Evolutionary conservation across 2,113 vertebrate species (phyloP), one percentile per base, ranked within the genome.

Genomic region (Toxostoma redivivum): DNA sequence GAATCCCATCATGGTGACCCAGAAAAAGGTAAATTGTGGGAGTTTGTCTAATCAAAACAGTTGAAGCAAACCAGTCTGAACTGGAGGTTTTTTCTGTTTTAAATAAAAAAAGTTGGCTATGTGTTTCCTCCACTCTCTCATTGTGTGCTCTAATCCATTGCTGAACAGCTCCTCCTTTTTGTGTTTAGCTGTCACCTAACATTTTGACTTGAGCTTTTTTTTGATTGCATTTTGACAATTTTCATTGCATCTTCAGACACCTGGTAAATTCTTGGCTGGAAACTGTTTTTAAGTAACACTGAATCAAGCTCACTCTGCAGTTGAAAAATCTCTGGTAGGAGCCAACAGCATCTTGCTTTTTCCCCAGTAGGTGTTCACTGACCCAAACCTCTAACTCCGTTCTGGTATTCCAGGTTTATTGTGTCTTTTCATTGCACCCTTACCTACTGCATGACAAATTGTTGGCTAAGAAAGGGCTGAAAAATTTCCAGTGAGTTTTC

Each of bases 381-480:
- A 58, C 70, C 38, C 71, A 70, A 50, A 78, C 47, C 25, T 91
- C 22, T 9, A 40, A 20, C 62, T 81, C 51, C 62, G 23, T 74
- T 13, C 40, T 77, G n/a, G 27, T 51, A 12, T 51, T 86, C 67
- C 44, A 66, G 12, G 16, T 72, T 90, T 74, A 16, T 67, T 73
- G 15, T 66, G 33, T 38, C 37, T 51, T 61, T 85, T 64, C 53
- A 17, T 50, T 66, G 58, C 15, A 45, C 23, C 47, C 45, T 21
- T 47, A 18, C 21, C 25, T 60, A 6, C 31, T 48, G 23, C 28
- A 10, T 35, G 67, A 21, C 42, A 81, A 92, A 54, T 66, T 73
- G 23, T 11, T 92, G 37, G 42, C 33, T 83, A 33, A 94, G 69
- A 96, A 94, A 86, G 12, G 54, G 69, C 47, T 89, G 64, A 70